A percentile compares a stretch with the other conserved stretches of the same genome.
Evolutionary conservation across 2,888 invertebrate species (phyloP).

Genomic region (Rhimphoctona megacephalus): DNA sequence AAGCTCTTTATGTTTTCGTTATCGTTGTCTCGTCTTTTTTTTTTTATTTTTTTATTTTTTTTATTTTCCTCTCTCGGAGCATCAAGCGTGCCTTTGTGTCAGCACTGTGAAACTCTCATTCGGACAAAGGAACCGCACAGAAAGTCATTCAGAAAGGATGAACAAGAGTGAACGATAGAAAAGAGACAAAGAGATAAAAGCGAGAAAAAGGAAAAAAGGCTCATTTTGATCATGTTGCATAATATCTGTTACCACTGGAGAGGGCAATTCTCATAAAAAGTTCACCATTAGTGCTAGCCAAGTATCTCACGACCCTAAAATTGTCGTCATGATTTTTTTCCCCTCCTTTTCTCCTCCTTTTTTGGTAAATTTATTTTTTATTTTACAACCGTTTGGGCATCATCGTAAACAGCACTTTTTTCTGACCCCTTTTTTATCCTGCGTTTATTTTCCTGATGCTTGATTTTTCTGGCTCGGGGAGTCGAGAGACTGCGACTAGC

Average conservation of each 20-base stretch:
- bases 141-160: background rate
- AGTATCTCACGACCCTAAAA: constrained; percentile 10
- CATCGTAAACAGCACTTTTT: background rate
- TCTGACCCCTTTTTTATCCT: background rate
- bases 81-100: constrained; percentile 9
- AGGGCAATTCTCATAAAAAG: constrained; percentile 7
- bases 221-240: constrained; percentile 47
- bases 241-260: constrained; percentile 24
- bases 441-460: constrained; percentile 12
- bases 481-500: constrained; percentile 20
- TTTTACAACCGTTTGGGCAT: background rate
- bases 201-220: background rate
- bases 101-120: background rate
- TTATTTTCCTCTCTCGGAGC: background rate
- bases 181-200: constrained; percentile 3
- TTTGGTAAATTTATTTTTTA: background rate
- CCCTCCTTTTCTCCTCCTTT: constrained; percentile 11
- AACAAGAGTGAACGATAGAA: background rate
- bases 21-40: constrained; percentile 14
- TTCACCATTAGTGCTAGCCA: background rate
- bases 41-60: background rate
- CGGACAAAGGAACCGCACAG: constrained; percentile 15
- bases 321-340: constrained; percentile 1
- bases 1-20: constrained; percentile 31
- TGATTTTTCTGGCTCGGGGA: constrained; percentile 57